These are phyloP conservation scores for Chaetophractus vellerosus DNA, from an alignment of 2,797 vertebrate genomes.

Conservation along the genomic window DNA sequence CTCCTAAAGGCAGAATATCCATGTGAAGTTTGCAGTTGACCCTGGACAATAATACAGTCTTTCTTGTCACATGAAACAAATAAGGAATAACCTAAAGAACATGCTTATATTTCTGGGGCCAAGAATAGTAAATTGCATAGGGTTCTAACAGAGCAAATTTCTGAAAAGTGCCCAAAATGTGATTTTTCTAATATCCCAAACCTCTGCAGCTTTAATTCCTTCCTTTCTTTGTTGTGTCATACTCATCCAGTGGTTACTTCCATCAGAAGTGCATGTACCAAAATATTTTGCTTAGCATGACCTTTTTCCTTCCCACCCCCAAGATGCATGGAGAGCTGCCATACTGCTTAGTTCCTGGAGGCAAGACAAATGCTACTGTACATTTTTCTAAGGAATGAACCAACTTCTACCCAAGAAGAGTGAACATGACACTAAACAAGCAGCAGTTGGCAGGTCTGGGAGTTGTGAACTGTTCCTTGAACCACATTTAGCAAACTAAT, in stretches of 20 bases:
- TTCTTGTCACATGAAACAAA: slow-evolving; percentile 22
- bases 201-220: slow-evolving; percentile 1
- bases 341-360: slow-evolving; percentile 24
- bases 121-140: background rate
- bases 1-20: background rate
- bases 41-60: background rate
- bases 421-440: slow-evolving; percentile 62
- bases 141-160: background rate
- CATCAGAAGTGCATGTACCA: background rate
- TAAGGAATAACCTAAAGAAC: background rate
- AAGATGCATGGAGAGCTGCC: slow-evolving; percentile 41
- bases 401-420: slow-evolving; percentile 67
- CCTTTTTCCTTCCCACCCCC: slow-evolving; percentile 7
- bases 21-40: background rate
- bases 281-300: slow-evolving; percentile 18
- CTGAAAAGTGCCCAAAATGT: background rate
- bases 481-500: slow-evolving; percentile 86
- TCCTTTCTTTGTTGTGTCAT: slow-evolving; percentile 11
- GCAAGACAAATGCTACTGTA: slow-evolving; percentile 78
- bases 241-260: slow-evolving; percentile 39
- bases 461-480: slow-evolving; percentile 75
- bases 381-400: slow-evolving; percentile 73
- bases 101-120: background rate
- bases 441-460: slow-evolving; percentile 78
- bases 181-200: slow-evolving; percentile 5